phyloP scores from a whole-genome alignment of 2,113 vertebrate genomes.

The Zingel zingel region DNA sequence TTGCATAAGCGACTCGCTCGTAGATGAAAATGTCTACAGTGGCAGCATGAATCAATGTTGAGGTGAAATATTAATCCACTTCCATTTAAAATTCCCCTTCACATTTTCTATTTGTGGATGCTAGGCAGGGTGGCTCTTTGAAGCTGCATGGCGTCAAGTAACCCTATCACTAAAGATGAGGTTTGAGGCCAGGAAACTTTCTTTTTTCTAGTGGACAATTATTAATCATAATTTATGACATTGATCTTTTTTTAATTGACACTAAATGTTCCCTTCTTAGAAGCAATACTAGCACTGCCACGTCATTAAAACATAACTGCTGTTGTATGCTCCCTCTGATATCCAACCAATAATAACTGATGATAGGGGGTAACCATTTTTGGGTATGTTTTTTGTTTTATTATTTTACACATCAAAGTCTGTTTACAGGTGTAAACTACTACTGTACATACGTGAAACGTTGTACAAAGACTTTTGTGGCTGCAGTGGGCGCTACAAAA shows the following conservation, averaged over 20 bases:
- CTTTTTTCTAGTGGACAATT: not conserved
- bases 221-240: slow-evolving; percentile 1
- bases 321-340: slow-evolving; percentile 3
- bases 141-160: slow-evolving; percentile 74
- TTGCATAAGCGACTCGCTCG: slow-evolving; percentile 48
- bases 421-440: too few species aligned
- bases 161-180: slow-evolving; percentile 67
- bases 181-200: slow-evolving; percentile 33
- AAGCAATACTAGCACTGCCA: not conserved
- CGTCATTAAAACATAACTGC: slow-evolving; percentile 8
- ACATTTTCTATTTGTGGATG: slow-evolving; percentile 81
- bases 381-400: too few species aligned
- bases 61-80: slow-evolving; percentile 86
- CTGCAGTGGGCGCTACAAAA: too few species aligned
- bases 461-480: too few species aligned
- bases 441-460: too few species aligned
- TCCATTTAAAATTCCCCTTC: slow-evolving; percentile 86
- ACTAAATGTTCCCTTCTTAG: slow-evolving; percentile 30
- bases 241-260: not conserved
- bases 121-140: slow-evolving; percentile 75
- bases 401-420: too few species aligned
- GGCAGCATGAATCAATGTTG: slow-evolving; percentile 76
- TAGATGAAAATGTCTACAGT: slow-evolving; percentile 68
- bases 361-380: not conserved
- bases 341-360: slow-evolving; percentile 6